Conservation (phyloP, 2,888 invertebrate genomes). For the Drosophila acutilabella region DNA sequence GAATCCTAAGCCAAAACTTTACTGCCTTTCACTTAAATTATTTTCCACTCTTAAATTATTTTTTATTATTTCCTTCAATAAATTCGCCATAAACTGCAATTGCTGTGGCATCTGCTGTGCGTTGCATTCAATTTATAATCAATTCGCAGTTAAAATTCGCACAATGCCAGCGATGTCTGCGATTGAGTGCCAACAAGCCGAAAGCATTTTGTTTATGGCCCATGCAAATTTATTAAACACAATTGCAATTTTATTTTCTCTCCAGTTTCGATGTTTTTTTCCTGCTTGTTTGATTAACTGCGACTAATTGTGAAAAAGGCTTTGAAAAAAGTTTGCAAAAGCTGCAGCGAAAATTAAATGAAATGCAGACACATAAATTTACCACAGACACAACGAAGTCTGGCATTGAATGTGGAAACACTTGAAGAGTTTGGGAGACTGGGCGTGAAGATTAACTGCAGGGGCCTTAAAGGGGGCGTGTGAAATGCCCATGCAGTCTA, state of each 20-base stretch:
- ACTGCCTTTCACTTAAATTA: constrained; percentile 24
- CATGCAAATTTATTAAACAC: constrained; percentile 60
- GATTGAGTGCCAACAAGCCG: constrained; percentile 35
- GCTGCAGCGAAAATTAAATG: constrained; percentile 46
- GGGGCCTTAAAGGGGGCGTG: neutral
- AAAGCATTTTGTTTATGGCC: constrained; percentile 52
- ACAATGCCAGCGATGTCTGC: constrained; percentile 22
- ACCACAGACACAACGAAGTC: constrained; percentile 63
- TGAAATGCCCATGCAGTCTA: constrained; percentile 35
- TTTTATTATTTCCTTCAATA: constrained; percentile 1
- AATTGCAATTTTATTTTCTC: constrained; percentile 39
- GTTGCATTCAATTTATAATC: constrained; percentile 56
- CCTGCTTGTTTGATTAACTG: constrained; percentile 5
- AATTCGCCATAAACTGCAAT: constrained; percentile 37
- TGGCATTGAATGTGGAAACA: constrained; percentile 62
- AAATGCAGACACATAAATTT: constrained; percentile 76
- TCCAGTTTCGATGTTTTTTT: constrained; percentile 7
- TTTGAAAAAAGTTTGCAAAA: constrained; percentile 15
- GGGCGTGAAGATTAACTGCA: neutral
- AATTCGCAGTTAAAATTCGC: constrained; percentile 51
- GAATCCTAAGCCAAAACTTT: neutral
- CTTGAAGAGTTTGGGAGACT: constrained; percentile 4
- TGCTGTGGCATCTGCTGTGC: constrained; percentile 38
- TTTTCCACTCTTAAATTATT: constrained; percentile 17
- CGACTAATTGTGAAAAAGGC: constrained; percentile 55